phyloP scores from a whole-genome alignment of 2,797 vertebrate genomes.

The Scyliorhinus canicula region DNA sequence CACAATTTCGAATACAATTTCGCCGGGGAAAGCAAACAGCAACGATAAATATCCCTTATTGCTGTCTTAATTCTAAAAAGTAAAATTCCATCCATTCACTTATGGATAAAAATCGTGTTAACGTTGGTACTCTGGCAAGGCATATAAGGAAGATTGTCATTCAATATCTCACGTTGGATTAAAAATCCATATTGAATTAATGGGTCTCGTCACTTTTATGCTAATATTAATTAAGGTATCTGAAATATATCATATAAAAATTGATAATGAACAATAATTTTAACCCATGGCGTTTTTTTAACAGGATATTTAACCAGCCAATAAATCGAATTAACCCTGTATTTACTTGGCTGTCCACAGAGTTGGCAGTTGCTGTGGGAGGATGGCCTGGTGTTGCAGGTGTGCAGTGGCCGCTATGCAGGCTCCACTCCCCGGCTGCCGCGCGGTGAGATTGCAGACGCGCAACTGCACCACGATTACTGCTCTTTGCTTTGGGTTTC shows the following conservation, averaged over 20 bases:
- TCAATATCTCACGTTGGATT: constrained; percentile 3
- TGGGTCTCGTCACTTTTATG: not conserved
- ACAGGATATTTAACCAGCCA: not conserved
- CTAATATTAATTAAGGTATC: not conserved
- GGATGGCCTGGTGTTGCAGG: constrained; percentile 16
- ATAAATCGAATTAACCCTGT: constrained; percentile 27
- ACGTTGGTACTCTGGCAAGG: constrained; percentile 6
- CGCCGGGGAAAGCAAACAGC: not conserved
- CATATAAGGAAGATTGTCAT: not conserved
- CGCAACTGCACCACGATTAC: not conserved
- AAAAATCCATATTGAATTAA: constrained; percentile 30
- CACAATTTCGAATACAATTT: not conserved
- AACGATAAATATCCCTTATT: not conserved
- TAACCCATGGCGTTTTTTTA: not conserved
- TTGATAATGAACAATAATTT: not conserved
- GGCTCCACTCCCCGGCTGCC: not conserved
- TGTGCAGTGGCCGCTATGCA: not conserved
- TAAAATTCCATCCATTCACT: not conserved
- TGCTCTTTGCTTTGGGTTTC: constrained; percentile 49
- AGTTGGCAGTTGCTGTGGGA: not conserved
- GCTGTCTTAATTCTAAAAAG: not conserved
- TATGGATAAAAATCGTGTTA: not conserved
- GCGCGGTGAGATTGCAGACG: not conserved
- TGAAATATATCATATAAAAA: not conserved
- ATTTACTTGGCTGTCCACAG: not conserved